These are phyloP conservation scores for Melanotaenia pygmaea DNA, from an alignment of 2,797 vertebrate species.

Conservation along the genomic window DNA sequence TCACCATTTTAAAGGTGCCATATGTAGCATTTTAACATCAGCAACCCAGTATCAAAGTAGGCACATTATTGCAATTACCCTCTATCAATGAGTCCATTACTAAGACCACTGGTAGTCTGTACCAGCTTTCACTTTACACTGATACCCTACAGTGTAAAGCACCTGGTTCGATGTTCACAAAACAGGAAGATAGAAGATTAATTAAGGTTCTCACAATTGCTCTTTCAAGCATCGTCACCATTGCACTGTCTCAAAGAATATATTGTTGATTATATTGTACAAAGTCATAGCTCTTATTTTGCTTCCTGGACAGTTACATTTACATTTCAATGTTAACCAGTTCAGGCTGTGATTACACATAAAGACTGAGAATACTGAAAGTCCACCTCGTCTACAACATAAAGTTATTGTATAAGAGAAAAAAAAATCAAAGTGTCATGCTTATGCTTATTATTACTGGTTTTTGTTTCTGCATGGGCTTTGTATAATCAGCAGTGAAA, in stretches of 20 bases:
- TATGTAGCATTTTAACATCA: conserved; percentile 44
- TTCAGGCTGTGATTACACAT: background rate
- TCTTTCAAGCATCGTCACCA: background rate
- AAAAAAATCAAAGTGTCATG: background rate
- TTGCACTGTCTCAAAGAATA: background rate
- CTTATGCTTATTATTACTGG: background rate
- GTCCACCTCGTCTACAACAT: background rate
- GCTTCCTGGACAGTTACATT: background rate
- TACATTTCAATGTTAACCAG: background rate
- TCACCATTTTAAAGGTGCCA: conserved; percentile 48
- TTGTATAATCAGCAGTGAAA: background rate
- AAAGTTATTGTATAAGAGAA: background rate
- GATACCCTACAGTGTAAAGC: conserved; percentile 17
- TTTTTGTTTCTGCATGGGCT: background rate
- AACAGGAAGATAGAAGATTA: conserved; percentile 17
- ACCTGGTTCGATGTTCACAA: conserved; percentile 29
- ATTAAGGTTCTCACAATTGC: conserved; percentile 15
- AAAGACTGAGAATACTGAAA: background rate
- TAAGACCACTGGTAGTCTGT: conserved; percentile 34
- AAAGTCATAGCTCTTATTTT: conserved; percentile 16
- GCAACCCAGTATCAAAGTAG: conserved; percentile 47
- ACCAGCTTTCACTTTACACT: conserved; percentile 20
- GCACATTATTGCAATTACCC: conserved; percentile 55
- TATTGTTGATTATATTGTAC: background rate
- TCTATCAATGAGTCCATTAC: conserved; percentile 54